Conservation (phyloP, 2,113 vertebrate genomes). For the Arenaria interpres region DNA sequence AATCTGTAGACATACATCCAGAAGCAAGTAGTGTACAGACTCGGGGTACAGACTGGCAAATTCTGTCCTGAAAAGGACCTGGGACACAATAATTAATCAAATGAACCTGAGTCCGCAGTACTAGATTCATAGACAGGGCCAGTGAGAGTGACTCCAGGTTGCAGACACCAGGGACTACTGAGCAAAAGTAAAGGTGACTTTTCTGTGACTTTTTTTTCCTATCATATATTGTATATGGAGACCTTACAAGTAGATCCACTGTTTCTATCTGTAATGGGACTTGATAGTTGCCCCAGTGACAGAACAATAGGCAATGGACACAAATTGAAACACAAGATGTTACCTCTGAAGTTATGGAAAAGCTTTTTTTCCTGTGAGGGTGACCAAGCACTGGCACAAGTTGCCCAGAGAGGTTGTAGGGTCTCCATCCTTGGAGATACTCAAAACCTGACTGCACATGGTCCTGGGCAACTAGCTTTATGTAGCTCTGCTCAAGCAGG, state of each 20-base stretch:
- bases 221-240: neutral
- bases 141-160: neutral
- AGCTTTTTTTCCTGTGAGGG: neutral
- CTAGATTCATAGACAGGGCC: neutral
- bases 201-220: neutral
- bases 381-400: rapidly evolving
- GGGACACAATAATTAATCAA: neutral
- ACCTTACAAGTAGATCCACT: neutral
- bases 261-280: neutral
- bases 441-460: neutral
- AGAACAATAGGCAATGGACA: neutral
- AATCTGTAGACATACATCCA: neutral
- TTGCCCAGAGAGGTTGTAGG: neutral
- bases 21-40: neutral
- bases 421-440: neutral
- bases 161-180: neutral
- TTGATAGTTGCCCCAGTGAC: neutral
- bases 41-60: neutral
- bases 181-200: neutral
- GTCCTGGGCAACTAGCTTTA: neutral
- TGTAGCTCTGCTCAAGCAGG: neutral
- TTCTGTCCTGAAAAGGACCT: neutral
- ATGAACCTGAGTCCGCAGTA: neutral
- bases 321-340: neutral
- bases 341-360: neutral